phyloP scores from a whole-genome alignment of 2,888 invertebrate genomes.

The Xanthostigma xanthostigma region DNA sequence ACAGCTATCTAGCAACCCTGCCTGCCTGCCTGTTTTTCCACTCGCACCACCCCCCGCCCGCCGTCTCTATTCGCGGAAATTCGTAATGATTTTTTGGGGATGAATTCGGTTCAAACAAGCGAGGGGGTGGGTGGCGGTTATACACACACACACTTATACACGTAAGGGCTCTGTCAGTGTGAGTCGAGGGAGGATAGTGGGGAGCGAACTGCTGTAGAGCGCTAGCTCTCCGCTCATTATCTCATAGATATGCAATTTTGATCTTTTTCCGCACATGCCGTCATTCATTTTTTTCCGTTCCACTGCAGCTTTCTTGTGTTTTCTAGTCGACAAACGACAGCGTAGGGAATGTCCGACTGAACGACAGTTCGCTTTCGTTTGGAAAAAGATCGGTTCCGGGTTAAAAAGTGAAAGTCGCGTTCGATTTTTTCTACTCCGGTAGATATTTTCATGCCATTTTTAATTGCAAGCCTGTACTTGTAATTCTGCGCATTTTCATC shows the following conservation, averaged over 20 bases:
- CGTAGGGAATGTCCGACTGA: not conserved
- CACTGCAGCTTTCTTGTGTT: not conserved
- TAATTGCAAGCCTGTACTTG: conserved; percentile 40
- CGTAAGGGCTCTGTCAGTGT: conserved; percentile 24
- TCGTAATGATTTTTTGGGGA: conserved; percentile 80
- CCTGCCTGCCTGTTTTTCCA: not conserved
- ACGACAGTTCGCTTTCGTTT: no score
- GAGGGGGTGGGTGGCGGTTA: conserved; percentile 27
- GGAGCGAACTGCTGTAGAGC: conserved; percentile 7
- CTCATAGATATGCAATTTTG: conserved; percentile 53
- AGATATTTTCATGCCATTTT: conserved; percentile 33
- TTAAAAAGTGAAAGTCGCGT: conserved; percentile 11
- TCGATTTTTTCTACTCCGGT: conserved; percentile 23
- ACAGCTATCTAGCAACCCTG: conserved; percentile 2
- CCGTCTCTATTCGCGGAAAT: conserved; percentile 45
- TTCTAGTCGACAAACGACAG: not conserved
- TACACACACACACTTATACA: conserved; percentile 19
- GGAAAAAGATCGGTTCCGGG: no score
- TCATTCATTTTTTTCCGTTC: not conserved
- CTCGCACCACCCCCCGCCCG: conserved; percentile 42
- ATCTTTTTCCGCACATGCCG: conserved; percentile 28
- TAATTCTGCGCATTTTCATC: conserved; percentile 45
- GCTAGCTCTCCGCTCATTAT: conserved; percentile 33
- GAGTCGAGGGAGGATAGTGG: conserved; percentile 19
- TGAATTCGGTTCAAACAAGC: conserved; percentile 36